These are phyloP conservation scores for Electrophaes corylata DNA, from an alignment of 2,888 invertebrate species.

Conservation along the genomic window DNA sequence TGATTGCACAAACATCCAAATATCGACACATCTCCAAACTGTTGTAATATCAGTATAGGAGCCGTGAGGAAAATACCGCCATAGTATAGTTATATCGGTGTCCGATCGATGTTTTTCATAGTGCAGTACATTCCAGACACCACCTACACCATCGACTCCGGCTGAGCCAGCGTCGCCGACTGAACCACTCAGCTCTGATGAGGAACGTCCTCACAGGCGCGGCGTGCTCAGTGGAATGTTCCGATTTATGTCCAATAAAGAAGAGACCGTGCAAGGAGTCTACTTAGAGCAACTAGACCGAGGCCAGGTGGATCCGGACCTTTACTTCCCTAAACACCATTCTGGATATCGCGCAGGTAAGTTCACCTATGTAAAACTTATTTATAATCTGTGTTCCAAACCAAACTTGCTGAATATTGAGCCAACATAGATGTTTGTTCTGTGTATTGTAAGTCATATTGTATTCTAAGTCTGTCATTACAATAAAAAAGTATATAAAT, in stretches of 20 bases:
- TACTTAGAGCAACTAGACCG: constrained; percentile 96
- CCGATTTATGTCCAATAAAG: constrained; percentile 90
- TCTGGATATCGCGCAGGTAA: constrained; percentile 75
- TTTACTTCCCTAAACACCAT: constrained; percentile 92
- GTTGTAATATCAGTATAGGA: too few species aligned
- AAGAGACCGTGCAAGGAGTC: constrained; percentile 86
- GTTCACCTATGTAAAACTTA: too few species aligned
- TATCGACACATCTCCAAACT: too few species aligned
- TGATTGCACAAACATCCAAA: too few species aligned
- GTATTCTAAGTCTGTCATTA: too few species aligned
- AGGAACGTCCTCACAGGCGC: constrained; percentile 72
- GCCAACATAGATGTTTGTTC: too few species aligned
- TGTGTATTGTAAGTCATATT: too few species aligned
- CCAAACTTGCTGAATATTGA: background rate
- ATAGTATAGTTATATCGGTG: too few species aligned
- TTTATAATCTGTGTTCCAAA: too few species aligned
- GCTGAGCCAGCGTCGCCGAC: constrained; percentile 64
- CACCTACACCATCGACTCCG: constrained; percentile 57
- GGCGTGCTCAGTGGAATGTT: constrained; percentile 96
- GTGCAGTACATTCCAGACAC: constrained; percentile 21
- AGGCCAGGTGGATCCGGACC: constrained; percentile 97
- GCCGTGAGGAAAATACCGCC: too few species aligned
- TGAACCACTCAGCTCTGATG: constrained; percentile 79
- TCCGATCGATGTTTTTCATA: too few species aligned
- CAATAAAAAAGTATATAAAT: too few species aligned